Evolutionary conservation across 2,888 invertebrate genomes (phyloP).

Genomic region (Pheosia gnoma): DNA sequence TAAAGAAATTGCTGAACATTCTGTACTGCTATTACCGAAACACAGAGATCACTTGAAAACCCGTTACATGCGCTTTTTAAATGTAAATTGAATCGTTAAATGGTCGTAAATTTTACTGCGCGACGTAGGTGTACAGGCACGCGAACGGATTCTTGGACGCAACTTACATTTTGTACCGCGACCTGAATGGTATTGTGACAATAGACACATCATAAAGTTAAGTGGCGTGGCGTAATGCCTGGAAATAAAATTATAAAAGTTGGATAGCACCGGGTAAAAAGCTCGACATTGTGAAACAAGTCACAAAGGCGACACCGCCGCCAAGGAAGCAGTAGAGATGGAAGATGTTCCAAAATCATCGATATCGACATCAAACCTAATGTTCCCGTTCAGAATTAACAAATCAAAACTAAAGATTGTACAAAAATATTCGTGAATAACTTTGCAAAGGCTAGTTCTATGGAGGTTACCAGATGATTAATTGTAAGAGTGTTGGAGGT

Average conservation of each 20-base stretch:
- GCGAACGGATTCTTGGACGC: constrained; percentile 35
- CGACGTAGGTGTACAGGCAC: constrained; percentile 52
- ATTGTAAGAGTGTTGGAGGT: too few species aligned
- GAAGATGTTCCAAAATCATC: neutral
- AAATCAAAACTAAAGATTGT: too few species aligned
- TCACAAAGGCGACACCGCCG: constrained; percentile 19
- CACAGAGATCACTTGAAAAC: constrained; percentile 56
- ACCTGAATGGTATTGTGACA: constrained; percentile 34
- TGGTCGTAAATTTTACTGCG: constrained; percentile 58
- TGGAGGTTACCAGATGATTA: too few species aligned
- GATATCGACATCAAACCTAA: neutral
- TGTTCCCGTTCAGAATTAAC: too few species aligned
- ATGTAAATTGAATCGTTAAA: constrained; percentile 74
- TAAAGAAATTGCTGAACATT: constrained; percentile 45
- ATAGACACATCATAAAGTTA: constrained; percentile 31
- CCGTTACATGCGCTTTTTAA: constrained; percentile 64
- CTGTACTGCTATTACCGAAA: constrained; percentile 49
- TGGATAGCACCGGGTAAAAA: neutral
- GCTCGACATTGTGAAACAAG: constrained; percentile 16
- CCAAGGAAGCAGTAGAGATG: constrained; percentile 12
- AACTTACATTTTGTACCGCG: constrained; percentile 28
- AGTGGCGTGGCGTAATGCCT: constrained; percentile 15
- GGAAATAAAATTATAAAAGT: constrained; percentile 13
- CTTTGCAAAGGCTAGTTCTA: too few species aligned
- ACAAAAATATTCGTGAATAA: neutral